Base-by-base conservation (phyloP, 2,888 invertebrate genomes). In the Melitaea athalia region DNA sequence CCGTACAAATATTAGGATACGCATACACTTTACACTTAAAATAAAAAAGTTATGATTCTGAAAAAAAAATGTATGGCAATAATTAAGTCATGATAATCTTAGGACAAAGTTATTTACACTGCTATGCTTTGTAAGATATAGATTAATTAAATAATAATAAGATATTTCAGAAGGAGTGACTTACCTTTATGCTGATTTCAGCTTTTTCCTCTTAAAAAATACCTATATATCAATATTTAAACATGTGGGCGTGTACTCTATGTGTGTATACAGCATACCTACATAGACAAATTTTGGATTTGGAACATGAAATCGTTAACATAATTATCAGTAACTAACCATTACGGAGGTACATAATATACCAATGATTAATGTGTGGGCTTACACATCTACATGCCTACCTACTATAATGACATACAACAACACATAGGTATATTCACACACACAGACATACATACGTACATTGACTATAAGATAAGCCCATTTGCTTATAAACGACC, bases 401-500 rank as follows among this genome's bases (percentile, higher is more conserved):
- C 62, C 67, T 67, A 52, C 52, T 43, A 12, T 63, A 59, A 63
- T 68, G 60, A 63, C 53, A 43, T 38, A 59, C 31, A 45, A 50
- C 42, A 43, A 17, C 24, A 14, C 11, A 15, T n/a, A 24, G 12
- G 42, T 15, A 45, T 59, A 43, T 38, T 38, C 50, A 42, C 38
- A 38, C 8, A 38, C 8, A 38, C 38, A 5, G 5, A 38, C 5
- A 24, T 24, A 24, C 24, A 1, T 24, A 65, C 49, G 11, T 59
- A 52, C 59, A 47, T 63, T 33, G 50, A 47, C 47, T 55, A 42
- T 55, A 59, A 57, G 53, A 55, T 31, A 52, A 53, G 52, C 38
- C 15, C 17, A 45, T 63, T 59, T 45, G 52, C 67, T 63, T 63
- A 55, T 63, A 63, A 67, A 63, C 45, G 50, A 57, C 63, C 55